These are phyloP conservation scores for Apeltes quadracus DNA, from an alignment of 2,113 vertebrate genomes.

Conservation along the genomic window DNA sequence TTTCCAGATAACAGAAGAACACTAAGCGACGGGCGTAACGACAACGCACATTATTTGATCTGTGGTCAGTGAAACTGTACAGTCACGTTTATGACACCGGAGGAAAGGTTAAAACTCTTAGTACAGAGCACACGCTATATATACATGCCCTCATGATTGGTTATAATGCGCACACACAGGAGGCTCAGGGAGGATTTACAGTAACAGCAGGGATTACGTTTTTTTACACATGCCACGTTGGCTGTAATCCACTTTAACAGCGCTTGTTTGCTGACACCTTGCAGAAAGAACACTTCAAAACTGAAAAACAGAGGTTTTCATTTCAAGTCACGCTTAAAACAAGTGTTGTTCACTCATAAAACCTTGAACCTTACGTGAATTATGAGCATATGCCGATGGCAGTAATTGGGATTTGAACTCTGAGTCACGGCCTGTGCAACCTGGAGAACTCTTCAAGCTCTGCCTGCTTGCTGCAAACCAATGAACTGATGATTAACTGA, in stretches of 20 bases:
- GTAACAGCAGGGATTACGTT: constrained; percentile 51
- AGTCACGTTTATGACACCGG: not conserved
- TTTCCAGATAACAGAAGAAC: constrained; percentile 23
- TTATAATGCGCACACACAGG: constrained; percentile 22
- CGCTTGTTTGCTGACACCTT: constrained; percentile 42
- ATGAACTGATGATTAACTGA: not conserved
- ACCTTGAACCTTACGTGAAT: not conserved
- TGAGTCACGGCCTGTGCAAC: constrained; percentile 1
- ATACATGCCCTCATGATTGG: constrained; percentile 4
- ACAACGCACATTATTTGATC: not conserved
- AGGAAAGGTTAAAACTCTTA: not conserved
- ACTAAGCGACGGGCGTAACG: not conserved
- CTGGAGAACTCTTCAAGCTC: not conserved
- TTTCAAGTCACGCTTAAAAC: constrained; percentile 25
- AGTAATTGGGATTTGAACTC: not conserved
- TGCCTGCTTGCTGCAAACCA: not conserved
- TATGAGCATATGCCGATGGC: not conserved
- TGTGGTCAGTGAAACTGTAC: not conserved
- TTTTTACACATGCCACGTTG: constrained; percentile 51
- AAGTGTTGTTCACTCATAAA: constrained; percentile 1
- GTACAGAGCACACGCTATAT: not conserved
- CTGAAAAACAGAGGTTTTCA: constrained; percentile 21
- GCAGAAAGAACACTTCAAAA: constrained; percentile 4
- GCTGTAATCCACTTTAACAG: constrained; percentile 64
- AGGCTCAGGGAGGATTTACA: constrained; percentile 55